phyloP scores from a whole-genome alignment of 2,113 vertebrate genomes.

The Sterna hirundo region DNA sequence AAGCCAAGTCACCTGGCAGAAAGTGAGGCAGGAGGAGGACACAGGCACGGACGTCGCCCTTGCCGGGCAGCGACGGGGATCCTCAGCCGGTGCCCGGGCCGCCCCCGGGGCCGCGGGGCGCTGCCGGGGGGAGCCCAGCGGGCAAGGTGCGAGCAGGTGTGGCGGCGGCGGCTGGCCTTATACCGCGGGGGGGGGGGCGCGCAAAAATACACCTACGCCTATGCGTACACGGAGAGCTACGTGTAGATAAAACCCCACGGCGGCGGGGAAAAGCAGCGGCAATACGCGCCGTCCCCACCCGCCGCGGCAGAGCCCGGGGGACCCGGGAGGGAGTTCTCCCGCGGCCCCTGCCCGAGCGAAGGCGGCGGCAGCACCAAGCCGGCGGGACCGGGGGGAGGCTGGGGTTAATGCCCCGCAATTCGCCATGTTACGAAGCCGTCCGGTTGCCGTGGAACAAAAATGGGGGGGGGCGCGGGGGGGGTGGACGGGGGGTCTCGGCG shows the following conservation, averaged over 20 bases:
- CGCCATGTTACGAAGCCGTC: neutral
- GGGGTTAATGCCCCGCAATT: neutral
- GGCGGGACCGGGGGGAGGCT: too few relatives aligned
- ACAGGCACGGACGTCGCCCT: neutral
- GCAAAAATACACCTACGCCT: neutral
- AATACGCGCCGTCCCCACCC: neutral
- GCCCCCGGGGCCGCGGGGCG: neutral
- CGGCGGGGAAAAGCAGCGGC: neutral
- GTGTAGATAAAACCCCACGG: accelerated
- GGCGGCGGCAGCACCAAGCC: neutral
- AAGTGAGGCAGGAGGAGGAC: neutral
- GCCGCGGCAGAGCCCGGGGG: neutral
- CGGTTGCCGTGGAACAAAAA: neutral
- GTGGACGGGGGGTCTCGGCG: too few relatives aligned
- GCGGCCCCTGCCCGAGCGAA: neutral
- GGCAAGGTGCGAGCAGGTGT: neutral
- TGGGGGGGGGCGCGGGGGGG: too few relatives aligned
- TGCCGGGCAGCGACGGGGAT: neutral
- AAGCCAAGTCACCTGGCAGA: neutral
- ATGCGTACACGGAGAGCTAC: accelerated
- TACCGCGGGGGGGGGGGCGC: neutral
- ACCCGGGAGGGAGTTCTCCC: neutral
- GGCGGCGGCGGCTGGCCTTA: neutral
- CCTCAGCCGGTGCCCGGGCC: neutral
- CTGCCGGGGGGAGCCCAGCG: neutral